A percentile compares a stretch with the other conserved stretches of the same genome.
Evolutionary conservation across 2,797 vertebrate species (phyloP).

Genomic region (Lemur catta): DNA sequence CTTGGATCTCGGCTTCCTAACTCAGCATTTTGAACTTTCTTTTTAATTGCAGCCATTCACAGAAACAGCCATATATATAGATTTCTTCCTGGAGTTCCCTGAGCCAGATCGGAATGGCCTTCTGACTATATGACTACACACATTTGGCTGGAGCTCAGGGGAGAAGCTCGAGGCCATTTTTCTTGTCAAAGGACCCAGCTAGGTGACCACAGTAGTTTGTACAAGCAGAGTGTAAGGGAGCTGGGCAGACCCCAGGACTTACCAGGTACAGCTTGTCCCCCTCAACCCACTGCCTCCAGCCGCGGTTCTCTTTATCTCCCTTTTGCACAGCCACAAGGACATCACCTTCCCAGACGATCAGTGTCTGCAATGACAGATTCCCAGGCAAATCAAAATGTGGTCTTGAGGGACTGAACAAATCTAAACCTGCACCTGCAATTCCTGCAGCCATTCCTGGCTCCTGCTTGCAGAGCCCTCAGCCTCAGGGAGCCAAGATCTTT

Average conservation of each 20-base stretch:
- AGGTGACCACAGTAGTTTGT: not conserved
- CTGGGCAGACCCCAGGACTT: conserved; percentile 74
- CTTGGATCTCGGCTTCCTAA: conserved; percentile 55
- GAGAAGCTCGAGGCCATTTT: not conserved
- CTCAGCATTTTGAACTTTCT: conserved; percentile 56
- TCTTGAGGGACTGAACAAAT: not conserved
- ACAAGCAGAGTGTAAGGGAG: not conserved
- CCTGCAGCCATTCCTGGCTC: not conserved
- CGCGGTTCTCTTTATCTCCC: conserved; percentile 95
- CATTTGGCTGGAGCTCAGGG: conserved; percentile 33
- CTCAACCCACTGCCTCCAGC: conserved; percentile 97
- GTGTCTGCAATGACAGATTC: conserved; percentile 84
- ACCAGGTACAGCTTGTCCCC: conserved; percentile 93
- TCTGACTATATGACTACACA: conserved; percentile 20
- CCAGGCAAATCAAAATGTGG: not conserved
- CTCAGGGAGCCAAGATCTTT: not conserved
- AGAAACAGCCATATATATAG: conserved; percentile 4
- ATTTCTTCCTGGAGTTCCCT: conserved; percentile 58
- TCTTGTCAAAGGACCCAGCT: conserved; percentile 1
- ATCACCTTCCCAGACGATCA: conserved; percentile 94
- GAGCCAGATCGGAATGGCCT: conserved; percentile 58
- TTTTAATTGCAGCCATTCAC: conserved; percentile 54
- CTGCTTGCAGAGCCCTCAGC: not conserved
- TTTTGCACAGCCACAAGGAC: conserved; percentile 93
- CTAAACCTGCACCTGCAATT: not conserved